Percentiles rank a stretch among this genome's conserved stretches.
Evolutionary conservation across 2,797 vertebrate species (phyloP).

Genomic region (Gadopsis bispinosus): DNA sequence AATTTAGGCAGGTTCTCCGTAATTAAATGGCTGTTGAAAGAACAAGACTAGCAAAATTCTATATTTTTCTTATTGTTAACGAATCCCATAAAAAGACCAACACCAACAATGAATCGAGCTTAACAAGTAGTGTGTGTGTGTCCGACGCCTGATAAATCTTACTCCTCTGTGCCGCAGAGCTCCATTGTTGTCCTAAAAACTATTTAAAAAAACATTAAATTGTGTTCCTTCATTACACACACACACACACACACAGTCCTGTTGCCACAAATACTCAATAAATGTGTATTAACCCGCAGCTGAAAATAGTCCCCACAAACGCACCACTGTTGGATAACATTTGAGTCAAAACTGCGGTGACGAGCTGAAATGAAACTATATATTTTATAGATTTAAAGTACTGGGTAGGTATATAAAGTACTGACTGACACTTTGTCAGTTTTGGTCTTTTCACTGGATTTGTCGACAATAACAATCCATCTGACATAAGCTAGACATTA

Average conservation of each 20-base stretch:
- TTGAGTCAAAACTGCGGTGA: too few relatives aligned
- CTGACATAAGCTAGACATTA: background rate
- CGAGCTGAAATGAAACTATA: background rate
- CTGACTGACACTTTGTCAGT: background rate
- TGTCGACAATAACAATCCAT: background rate
- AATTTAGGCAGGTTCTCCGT: background rate
- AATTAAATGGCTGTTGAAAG: background rate
- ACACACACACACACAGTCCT: too few relatives aligned
- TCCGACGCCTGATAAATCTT: background rate
- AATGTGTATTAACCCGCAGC: background rate
- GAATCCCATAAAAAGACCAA: background rate
- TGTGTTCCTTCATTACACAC: too few relatives aligned
- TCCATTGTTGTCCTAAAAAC: too few relatives aligned
- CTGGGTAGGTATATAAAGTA: background rate
- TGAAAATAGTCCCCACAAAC: background rate
- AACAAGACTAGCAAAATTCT: background rate
- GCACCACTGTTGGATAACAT: background rate
- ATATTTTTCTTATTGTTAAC: background rate
- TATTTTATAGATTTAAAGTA: background rate
- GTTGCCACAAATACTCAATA: background rate
- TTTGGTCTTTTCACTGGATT: background rate
- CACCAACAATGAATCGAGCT: background rate
- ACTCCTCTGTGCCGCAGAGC: too few relatives aligned
- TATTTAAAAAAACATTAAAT: too few relatives aligned
- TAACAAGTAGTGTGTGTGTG: background rate